Conservation (phyloP, 2,113 vertebrate species). For the Platysternon megacephalum region DNA sequence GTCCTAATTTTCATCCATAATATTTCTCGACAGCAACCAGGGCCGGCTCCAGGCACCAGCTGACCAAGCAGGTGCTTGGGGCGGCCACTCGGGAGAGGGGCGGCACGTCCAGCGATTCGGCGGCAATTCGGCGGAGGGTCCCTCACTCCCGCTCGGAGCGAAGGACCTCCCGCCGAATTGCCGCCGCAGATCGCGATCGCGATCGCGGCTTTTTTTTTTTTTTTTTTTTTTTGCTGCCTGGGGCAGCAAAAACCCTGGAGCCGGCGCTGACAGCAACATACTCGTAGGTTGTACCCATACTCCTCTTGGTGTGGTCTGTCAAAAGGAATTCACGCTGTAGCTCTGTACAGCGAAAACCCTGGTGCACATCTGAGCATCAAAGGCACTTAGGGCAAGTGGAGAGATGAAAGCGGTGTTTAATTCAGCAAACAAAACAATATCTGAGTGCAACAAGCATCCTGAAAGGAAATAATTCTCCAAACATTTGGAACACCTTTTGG, state of each 20-base stretch:
- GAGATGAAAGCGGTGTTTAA: neutral
- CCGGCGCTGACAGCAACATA: neutral
- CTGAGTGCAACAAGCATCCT: neutral
- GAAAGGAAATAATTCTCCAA: neutral
- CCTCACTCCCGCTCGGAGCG: too few species aligned
- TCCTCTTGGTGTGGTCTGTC: neutral
- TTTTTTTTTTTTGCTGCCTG: too few species aligned
- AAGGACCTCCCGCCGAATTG: too few species aligned
- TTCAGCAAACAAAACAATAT: neutral
- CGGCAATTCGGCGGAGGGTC: too few species aligned
- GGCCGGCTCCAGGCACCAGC: too few species aligned
- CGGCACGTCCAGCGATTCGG: too few species aligned
- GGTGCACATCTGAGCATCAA: neutral
- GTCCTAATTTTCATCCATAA: neutral
- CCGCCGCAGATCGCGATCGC: too few species aligned
- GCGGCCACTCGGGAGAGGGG: too few species aligned
- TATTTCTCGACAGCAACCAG: neutral
- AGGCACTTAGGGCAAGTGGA: neutral
- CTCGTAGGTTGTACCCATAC: neutral
- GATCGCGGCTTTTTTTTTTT: too few species aligned
- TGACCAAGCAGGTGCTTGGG: too few species aligned
- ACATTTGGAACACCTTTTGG: neutral
- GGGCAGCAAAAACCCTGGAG: too few species aligned
- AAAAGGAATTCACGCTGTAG: neutral
- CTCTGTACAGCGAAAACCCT: neutral